Conservation (phyloP, 2,888 invertebrate species). For the Tipula helvola region DNA sequence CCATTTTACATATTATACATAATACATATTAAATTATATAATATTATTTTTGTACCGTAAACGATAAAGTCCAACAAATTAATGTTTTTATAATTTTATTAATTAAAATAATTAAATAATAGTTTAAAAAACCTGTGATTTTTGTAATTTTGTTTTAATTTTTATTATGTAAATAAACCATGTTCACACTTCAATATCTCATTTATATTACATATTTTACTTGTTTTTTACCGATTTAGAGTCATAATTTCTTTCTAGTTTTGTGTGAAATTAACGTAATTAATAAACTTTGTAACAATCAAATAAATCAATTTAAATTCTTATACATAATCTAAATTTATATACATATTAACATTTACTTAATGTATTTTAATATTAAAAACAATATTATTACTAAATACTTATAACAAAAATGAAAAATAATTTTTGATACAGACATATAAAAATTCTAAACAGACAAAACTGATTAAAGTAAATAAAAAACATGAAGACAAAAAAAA, state of each 20-base stretch:
- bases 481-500: no score
- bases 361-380: no score
- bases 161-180: neutral
- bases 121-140: neutral
- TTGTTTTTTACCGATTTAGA: neutral
- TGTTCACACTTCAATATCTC: neutral
- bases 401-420: no score
- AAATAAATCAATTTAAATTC: neutral
- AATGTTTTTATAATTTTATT: neutral
- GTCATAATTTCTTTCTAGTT: neutral
- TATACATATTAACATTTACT: no score
- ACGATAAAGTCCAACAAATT: neutral
- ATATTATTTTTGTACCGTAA: neutral
- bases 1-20: neutral
- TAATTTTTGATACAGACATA: no score
- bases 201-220: neutral
- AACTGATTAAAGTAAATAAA: no score
- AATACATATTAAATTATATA: neutral
- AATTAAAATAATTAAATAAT: neutral
- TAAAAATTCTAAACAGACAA: no score
- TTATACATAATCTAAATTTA: no score
- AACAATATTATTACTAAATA: no score
- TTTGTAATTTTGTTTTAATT: neutral
- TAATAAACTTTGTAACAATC: neutral
- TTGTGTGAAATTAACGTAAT: neutral